Percentiles rank a stretch among this genome's conserved stretches.
Conservation (phyloP, 2,888 invertebrate species). For the Lycophotia porphyrea region DNA sequence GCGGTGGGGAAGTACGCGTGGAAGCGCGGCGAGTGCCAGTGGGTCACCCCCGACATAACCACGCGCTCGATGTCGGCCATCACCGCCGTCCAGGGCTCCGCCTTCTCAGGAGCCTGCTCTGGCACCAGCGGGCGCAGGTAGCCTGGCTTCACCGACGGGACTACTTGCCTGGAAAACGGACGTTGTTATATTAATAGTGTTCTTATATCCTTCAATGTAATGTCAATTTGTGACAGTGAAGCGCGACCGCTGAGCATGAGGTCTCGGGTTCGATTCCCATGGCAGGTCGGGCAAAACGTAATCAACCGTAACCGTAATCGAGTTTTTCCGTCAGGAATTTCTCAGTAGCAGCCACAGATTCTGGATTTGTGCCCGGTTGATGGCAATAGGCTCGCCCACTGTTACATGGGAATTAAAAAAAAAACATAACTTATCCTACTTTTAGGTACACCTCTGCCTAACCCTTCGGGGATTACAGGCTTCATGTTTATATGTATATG, state of each 20-base stretch:
- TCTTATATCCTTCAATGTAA: background rate
- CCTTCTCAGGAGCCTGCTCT: conserved; percentile 94
- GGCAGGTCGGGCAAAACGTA: background rate
- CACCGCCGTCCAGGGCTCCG: conserved; percentile 97
- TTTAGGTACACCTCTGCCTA: background rate
- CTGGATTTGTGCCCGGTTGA: background rate
- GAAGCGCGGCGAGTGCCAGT: conserved; percentile 99
- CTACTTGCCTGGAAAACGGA: conserved; percentile 92
- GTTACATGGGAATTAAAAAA: background rate
- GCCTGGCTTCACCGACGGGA: conserved; percentile 98
- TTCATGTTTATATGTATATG: too few relatives aligned
- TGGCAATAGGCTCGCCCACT: background rate
- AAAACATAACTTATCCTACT: background rate
- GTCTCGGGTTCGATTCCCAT: background rate
- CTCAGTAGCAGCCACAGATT: background rate
- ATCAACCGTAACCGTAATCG: too few relatives aligned
- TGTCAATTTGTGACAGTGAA: background rate
- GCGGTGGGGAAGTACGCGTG: conserved; percentile 98
- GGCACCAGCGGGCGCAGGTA: conserved; percentile 97
- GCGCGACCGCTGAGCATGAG: background rate
- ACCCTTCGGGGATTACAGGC: background rate
- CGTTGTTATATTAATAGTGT: background rate
- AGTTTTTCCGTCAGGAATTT: background rate
- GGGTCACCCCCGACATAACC: conserved; percentile 99
- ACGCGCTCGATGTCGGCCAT: conserved; percentile 98